phyloP scores from a whole-genome alignment of 2,797 vertebrate species.

The Fistularia tabacaria region DNA sequence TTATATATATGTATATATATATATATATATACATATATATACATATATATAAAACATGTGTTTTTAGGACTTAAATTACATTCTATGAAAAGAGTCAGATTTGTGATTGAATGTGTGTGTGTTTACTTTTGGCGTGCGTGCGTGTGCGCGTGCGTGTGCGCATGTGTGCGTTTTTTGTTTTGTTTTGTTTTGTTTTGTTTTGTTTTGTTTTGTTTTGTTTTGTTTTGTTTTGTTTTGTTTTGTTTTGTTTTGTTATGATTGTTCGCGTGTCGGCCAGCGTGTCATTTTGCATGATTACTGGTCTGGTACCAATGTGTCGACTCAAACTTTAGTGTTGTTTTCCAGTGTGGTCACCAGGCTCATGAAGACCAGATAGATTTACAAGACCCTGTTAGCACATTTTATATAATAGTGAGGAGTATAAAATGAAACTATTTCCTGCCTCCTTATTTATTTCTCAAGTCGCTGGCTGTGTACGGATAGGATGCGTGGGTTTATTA shows the following conservation, averaged over 20 bases:
- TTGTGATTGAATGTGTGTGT: slow-evolving; percentile 9
- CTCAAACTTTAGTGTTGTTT: slow-evolving; percentile 20
- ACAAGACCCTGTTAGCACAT: slow-evolving; percentile 18
- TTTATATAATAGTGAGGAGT: slow-evolving; percentile 26
- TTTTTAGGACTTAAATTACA: slow-evolving; percentile 30
- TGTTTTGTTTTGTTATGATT: slow-evolving; percentile 9
- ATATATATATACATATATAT: no score
- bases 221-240: slow-evolving; percentile 18
- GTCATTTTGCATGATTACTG: slow-evolving; percentile 37
- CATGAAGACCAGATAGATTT: slow-evolving; percentile 34
- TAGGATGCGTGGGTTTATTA: slow-evolving; percentile 30
- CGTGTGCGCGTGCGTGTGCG: slow-evolving; percentile 4
- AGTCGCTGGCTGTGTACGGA: slow-evolving; percentile 24
- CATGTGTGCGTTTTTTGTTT: no score
- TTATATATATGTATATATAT: no score
- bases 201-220: slow-evolving; percentile 13
- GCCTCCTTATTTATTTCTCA: slow-evolving; percentile 15
- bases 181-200: slow-evolving; percentile 19
- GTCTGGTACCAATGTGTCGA: slow-evolving; percentile 19
- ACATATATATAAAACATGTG: no score
- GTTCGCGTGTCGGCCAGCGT: slow-evolving; percentile 5
- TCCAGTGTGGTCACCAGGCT: slow-evolving; percentile 23
- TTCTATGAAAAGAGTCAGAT: neutral
- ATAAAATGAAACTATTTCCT: slow-evolving; percentile 9
- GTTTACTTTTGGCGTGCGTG: slow-evolving; percentile 2